Evolutionary conservation across 2,888 invertebrate genomes (phyloP).

Genomic region (Metallyticus violacea): DNA sequence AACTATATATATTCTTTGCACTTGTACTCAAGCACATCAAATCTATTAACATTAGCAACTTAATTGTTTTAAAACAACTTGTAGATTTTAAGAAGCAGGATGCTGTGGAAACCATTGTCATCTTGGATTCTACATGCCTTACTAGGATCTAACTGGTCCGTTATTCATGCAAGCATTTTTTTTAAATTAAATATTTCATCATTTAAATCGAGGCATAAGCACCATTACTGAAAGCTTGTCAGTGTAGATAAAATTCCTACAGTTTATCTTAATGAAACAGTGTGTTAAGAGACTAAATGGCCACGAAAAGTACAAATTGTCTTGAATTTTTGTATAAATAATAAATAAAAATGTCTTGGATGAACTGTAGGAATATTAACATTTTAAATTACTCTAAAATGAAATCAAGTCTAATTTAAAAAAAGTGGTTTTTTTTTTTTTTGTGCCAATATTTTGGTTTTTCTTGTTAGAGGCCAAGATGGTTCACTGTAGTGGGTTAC

Average conservation of each 20-base stretch:
- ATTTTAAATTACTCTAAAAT: background rate
- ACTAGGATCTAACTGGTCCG: background rate
- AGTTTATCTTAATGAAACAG: slow-evolving; percentile 5
- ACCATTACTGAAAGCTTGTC: background rate
- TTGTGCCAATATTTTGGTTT: background rate
- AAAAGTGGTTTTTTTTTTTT: background rate
- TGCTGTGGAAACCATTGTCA: background rate
- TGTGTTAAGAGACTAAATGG: slow-evolving; percentile 16
- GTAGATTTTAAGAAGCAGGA: background rate
- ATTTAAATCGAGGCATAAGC: background rate
- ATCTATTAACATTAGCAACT: slow-evolving; percentile 18
- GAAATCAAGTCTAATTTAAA: background rate
- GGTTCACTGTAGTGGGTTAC: background rate
- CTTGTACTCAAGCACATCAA: slow-evolving; percentile 27
- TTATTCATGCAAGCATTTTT: background rate
- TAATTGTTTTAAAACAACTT: slow-evolving; percentile 5
- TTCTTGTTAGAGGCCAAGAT: background rate
- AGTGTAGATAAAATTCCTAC: background rate
- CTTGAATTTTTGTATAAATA: slow-evolving; percentile 20
- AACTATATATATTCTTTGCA: slow-evolving; percentile 24
- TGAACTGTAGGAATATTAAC: slow-evolving; percentile 6
- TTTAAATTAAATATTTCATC: background rate
- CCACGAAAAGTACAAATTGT: slow-evolving; percentile 28
- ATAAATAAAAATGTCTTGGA: background rate
- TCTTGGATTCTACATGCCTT: slow-evolving; percentile 19